These are phyloP conservation scores for Conus canariensis DNA, from an alignment of 2,888 invertebrate species.

Conservation along the genomic window DNA sequence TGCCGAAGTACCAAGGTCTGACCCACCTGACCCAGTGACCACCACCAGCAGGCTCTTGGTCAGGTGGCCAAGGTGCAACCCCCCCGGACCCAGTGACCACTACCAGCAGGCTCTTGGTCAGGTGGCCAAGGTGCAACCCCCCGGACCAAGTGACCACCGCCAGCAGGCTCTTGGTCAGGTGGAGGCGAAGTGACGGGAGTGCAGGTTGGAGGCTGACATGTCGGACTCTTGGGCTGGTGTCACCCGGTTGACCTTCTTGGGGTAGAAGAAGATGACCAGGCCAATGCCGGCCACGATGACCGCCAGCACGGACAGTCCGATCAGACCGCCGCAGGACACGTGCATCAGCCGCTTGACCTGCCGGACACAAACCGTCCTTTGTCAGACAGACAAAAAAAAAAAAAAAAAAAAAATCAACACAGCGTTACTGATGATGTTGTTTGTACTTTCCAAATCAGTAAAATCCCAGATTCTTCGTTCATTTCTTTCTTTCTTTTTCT, in stretches of 20 bases:
- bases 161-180: neutral
- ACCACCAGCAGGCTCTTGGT: neutral
- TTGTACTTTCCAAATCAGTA: too few relatives aligned
- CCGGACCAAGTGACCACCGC: too few relatives aligned
- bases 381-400: too few relatives aligned
- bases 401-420: neutral
- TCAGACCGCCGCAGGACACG: constrained; percentile 65
- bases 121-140: too few relatives aligned
- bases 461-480: too few relatives aligned
- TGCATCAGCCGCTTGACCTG: constrained; percentile 61
- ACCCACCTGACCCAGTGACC: too few relatives aligned
- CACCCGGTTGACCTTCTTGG: constrained; percentile 47
- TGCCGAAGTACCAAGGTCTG: too few relatives aligned
- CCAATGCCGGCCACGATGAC: constrained; percentile 47
- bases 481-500: too few relatives aligned
- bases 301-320: constrained; percentile 59
- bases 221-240: constrained; percentile 42
- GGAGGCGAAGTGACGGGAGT: neutral
- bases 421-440: neutral
- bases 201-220: constrained; percentile 27
- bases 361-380: constrained; percentile 9
- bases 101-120: neutral
- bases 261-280: constrained; percentile 46
- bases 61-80: neutral
- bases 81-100: too few relatives aligned